These are phyloP conservation scores for Elymnias hypermnestra DNA, from an alignment of 1,140 invertebrate genomes.

Conservation along the genomic window DNA sequence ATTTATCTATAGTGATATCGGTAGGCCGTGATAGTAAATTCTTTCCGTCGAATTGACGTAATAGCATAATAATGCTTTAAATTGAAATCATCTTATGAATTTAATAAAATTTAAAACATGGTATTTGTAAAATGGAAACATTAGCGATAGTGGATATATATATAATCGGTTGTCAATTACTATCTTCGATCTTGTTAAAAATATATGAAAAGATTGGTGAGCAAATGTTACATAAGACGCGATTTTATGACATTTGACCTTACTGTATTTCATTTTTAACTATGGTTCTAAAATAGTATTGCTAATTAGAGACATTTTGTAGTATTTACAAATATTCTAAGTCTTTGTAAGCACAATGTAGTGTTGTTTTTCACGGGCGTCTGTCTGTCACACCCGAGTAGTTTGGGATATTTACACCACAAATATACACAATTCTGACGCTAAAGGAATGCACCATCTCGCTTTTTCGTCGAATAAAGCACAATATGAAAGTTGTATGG, in stretches of 20 bases:
- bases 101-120: conserved; percentile 54
- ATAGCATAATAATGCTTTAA: conserved; percentile 61
- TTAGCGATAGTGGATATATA: conserved; percentile 50
- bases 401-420: conserved; percentile 9
- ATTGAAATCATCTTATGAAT: conserved; percentile 70
- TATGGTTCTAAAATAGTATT: conserved; percentile 4
- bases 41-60: conserved; percentile 11
- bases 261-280: not conserved
- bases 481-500: conserved; percentile 67
- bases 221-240: too few relatives aligned
- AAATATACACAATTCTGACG: conserved; percentile 9
- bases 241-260: not conserved
- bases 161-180: conserved; percentile 63
- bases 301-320: conserved; percentile 3
- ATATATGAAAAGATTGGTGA: conserved; percentile 20
- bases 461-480: conserved; percentile 50
- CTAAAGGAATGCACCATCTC: conserved; percentile 19
- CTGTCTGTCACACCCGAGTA: too few relatives aligned
- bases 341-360: conserved; percentile 16
- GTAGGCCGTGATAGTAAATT: conserved; percentile 9
- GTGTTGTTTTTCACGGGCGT: conserved; percentile 11
- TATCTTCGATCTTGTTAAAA: conserved; percentile 39
- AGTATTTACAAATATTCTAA: conserved; percentile 11
- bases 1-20: too few relatives aligned
- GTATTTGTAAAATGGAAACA: conserved; percentile 46